Evolutionary conservation across 2,888 invertebrate species (phyloP).

Genomic region (Drosophila tripunctata): DNA sequence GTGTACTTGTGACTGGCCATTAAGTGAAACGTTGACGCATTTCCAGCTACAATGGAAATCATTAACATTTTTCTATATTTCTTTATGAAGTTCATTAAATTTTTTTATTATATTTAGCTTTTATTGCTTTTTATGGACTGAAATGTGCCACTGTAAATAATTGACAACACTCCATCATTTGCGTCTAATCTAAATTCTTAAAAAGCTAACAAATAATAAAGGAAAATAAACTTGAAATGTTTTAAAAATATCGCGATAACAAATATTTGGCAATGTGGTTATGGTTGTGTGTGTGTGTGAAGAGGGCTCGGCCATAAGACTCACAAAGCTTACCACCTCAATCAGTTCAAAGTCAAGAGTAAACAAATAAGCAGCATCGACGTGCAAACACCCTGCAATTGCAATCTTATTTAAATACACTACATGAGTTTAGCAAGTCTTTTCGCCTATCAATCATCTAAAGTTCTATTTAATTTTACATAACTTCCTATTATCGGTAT

Average conservation of each 20-base stretch:
- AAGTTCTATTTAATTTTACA: no score
- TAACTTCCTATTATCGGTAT: no score
- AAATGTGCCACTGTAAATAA: slow-evolving; percentile 31
- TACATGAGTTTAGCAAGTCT: no score
- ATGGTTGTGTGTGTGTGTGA: slow-evolving; percentile 20
- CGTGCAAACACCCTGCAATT: neutral
- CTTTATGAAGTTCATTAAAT: neutral
- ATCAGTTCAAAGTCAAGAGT: slow-evolving; percentile 58
- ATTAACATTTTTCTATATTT: slow-evolving; percentile 15
- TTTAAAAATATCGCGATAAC: slow-evolving; percentile 34
- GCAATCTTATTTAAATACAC: neutral
- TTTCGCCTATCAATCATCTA: no score
- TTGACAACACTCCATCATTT: slow-evolving; percentile 49
- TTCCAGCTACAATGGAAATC: slow-evolving; percentile 15
- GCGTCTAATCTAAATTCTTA: slow-evolving; percentile 32
- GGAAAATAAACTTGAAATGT: no score
- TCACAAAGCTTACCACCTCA: slow-evolving; percentile 22
- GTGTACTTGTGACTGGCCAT: slow-evolving; percentile 12
- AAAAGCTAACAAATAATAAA: neutral
- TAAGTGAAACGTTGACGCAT: slow-evolving; percentile 4
- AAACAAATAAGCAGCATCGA: neutral
- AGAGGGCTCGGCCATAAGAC: slow-evolving; percentile 62
- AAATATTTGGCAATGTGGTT: slow-evolving; percentile 8
- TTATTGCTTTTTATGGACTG: slow-evolving; percentile 7
- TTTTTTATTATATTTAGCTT: slow-evolving; percentile 5